Conservation (phyloP, 2,113 vertebrate species). For the Neoarius graeffei region DNA sequence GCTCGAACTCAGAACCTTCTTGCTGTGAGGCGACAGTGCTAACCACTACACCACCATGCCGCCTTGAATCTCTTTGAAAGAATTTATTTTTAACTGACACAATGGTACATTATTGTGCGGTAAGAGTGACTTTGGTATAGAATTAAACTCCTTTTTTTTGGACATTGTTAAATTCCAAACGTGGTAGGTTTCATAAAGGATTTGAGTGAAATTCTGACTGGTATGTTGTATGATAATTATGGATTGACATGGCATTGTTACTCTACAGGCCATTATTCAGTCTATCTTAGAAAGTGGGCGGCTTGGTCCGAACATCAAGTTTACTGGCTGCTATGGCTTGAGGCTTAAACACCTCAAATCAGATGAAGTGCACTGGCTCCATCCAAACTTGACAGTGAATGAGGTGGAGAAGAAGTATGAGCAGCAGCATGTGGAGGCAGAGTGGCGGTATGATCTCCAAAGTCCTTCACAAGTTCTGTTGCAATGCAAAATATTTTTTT, state of each 20-base stretch:
- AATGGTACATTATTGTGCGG: neutral
- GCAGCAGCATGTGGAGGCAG: constrained; percentile 87
- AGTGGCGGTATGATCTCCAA: constrained; percentile 84
- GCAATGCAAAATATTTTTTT: neutral
- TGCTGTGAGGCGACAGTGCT: no score
- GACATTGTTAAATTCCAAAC: neutral
- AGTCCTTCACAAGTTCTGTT: neutral
- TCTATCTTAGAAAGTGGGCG: constrained; percentile 86
- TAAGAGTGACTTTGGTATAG: neutral
- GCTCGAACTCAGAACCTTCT: no score
- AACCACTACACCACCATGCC: no score
- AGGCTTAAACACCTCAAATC: constrained; percentile 94
- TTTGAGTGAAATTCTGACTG: neutral
- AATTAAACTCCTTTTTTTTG: neutral
- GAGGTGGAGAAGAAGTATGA: constrained; percentile 88
- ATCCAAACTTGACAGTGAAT: constrained; percentile 79
- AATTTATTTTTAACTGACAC: neutral
- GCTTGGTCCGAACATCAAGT: constrained; percentile 82
- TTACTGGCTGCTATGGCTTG: constrained; percentile 83
- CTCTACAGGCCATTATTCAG: constrained; percentile 77
- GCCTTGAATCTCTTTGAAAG: no score
- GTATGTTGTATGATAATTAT: neutral
- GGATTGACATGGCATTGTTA: neutral
- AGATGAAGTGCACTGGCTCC: constrained; percentile 87
- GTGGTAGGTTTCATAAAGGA: neutral